phyloP scores from a whole-genome alignment of 2,888 invertebrate genomes.

The Embidobia sp. region DNA sequence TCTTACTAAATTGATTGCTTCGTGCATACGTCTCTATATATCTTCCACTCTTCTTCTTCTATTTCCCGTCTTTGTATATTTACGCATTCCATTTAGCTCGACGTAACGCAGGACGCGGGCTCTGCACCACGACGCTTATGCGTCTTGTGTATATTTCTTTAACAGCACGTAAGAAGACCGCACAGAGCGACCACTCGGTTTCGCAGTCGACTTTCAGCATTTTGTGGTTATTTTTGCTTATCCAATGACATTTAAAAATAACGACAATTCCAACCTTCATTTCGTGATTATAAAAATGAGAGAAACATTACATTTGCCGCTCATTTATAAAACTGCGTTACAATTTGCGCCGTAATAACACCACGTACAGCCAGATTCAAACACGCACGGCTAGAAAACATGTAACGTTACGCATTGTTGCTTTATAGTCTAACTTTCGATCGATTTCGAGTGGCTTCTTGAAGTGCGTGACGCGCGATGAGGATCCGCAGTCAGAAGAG shows the following conservation, averaged over 20 bases:
- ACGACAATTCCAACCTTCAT: too few species aligned
- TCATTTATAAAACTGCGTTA: too few species aligned
- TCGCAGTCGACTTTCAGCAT: constrained; percentile 52
- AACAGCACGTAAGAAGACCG: constrained; percentile 72
- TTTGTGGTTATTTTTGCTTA: constrained; percentile 37
- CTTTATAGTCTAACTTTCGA: constrained; percentile 54
- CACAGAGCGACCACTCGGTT: constrained; percentile 70
- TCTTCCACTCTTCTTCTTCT: constrained; percentile 66
- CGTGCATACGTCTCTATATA: constrained; percentile 67
- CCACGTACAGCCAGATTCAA: neutral
- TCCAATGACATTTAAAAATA: constrained; percentile 36
- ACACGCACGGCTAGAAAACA: constrained; percentile 39
- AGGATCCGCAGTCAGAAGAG: constrained; percentile 66
- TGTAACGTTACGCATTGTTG: constrained; percentile 47
- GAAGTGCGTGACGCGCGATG: constrained; percentile 67
- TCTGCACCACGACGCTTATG: constrained; percentile 78
- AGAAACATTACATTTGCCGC: too few species aligned
- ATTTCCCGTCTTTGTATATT: constrained; percentile 76
- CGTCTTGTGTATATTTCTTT: constrained; percentile 80
- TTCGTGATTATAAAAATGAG: too few species aligned
- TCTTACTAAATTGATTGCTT: constrained; percentile 50
- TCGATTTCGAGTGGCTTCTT: constrained; percentile 54
- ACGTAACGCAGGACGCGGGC: constrained; percentile 78
- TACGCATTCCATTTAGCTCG: constrained; percentile 78
- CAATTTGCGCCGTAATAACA: constrained; percentile 12